These are phyloP conservation scores for Electrona antarctica DNA, from an alignment of 2,113 vertebrate genomes.

Conservation along the genomic window DNA sequence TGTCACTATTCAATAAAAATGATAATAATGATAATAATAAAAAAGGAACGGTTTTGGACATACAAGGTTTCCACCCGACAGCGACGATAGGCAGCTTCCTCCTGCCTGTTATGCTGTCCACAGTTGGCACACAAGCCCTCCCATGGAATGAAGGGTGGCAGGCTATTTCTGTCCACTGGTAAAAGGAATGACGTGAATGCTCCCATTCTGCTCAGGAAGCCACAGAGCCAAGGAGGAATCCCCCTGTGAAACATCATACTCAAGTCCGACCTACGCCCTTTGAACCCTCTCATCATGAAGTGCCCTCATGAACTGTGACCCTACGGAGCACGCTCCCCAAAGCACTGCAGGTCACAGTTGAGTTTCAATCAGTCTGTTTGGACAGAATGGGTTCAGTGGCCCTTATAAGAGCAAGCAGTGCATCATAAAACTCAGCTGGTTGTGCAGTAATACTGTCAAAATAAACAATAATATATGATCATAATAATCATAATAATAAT, in stretches of 20 bases:
- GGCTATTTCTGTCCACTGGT: conserved; percentile 66
- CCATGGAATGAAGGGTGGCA: conserved; percentile 37
- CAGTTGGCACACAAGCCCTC: conserved; percentile 39
- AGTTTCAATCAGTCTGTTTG: conserved; percentile 50
- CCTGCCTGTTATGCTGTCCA: conserved; percentile 46
- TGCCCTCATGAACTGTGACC: conserved; percentile 52
- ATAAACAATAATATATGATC: not conserved
- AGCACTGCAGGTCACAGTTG: conserved; percentile 43
- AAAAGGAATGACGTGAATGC: conserved; percentile 53
- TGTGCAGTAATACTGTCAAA: conserved; percentile 22
- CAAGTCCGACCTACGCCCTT: conserved; percentile 51
- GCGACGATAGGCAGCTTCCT: conserved; percentile 20
- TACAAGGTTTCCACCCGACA: conserved; percentile 1
- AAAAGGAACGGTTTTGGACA: too few species aligned
- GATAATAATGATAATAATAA: too few species aligned
- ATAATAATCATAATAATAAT: not conserved
- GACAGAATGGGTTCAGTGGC: conserved; percentile 27
- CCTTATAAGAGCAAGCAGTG: conserved; percentile 19
- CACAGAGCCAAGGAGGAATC: conserved; percentile 55
- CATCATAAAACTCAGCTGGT: conserved; percentile 27
- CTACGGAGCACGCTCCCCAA: conserved; percentile 45
- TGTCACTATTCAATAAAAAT: too few species aligned
- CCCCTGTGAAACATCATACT: conserved; percentile 52
- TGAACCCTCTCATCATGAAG: conserved; percentile 44
- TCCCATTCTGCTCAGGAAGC: conserved; percentile 32